A percentile compares a stretch with the other conserved stretches of the same genome.
These are phyloP conservation scores for Protobothrops flavoviridis DNA, from an alignment of 2,113 vertebrate species.

Conservation along the genomic window DNA sequence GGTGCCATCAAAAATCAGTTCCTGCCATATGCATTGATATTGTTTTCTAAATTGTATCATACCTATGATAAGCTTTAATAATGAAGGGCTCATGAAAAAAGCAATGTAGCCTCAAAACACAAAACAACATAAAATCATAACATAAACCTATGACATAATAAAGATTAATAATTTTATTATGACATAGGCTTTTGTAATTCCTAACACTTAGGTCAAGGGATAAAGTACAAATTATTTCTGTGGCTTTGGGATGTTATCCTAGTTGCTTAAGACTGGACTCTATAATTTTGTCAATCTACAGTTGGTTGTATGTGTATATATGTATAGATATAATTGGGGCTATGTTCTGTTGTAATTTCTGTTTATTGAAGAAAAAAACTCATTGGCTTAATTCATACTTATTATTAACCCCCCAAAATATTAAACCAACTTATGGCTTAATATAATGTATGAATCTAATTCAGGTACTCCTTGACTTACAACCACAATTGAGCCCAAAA, in stretches of 20 bases:
- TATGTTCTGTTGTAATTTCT: not conserved
- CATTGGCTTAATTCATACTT: not conserved
- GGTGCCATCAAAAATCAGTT: not conserved
- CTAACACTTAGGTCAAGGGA: not conserved
- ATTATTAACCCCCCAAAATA: not conserved
- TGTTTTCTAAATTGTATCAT: slow-evolving; percentile 26
- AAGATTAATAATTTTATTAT: not conserved
- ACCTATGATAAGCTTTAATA: slow-evolving; percentile 25
- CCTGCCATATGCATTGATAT: not conserved
- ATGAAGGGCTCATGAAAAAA: slow-evolving; percentile 11
- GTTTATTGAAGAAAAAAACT: not conserved
- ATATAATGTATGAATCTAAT: not conserved
- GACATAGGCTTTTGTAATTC: not conserved
- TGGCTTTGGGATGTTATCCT: not conserved
- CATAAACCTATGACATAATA: not conserved
- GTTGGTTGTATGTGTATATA: not conserved
- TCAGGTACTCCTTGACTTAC: too few species aligned
- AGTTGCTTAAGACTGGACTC: not conserved
- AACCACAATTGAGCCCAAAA: too few species aligned
- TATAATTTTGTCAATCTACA: not conserved
- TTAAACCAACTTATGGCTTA: not conserved
- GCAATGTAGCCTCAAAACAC: not conserved
- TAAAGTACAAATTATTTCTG: not conserved
- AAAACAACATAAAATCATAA: not conserved
- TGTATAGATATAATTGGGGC: not conserved